phyloP scores from a whole-genome alignment of 2,888 invertebrate genomes.

The Exephanes ischioxanthus region DNA sequence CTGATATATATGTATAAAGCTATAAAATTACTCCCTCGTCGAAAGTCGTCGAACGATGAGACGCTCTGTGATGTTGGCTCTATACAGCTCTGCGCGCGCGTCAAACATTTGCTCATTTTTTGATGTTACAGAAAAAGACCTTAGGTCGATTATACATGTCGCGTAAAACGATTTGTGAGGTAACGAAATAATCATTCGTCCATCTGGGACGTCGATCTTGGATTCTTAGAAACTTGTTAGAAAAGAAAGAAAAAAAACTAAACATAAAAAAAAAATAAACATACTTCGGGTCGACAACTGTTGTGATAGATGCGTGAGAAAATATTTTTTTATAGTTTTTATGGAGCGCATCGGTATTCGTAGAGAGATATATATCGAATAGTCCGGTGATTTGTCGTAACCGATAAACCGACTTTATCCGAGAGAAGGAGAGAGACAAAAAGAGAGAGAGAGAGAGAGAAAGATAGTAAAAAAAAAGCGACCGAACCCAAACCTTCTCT shows the following conservation, averaged over 20 bases:
- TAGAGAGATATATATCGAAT: conserved; percentile 21
- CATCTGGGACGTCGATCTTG: conserved; percentile 40
- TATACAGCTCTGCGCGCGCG: conserved; percentile 30
- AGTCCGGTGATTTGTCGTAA: conserved; percentile 23
- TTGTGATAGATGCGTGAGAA: conserved; percentile 71
- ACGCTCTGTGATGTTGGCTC: conserved; percentile 57
- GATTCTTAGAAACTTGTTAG: conserved; percentile 37
- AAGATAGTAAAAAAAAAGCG: neutral
- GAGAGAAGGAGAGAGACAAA: neutral
- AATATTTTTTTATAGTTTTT: conserved; percentile 74
- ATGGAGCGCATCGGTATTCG: conserved; percentile 67
- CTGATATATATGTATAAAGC: neutral
- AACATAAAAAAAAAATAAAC: conserved; percentile 37
- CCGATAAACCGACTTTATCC: conserved; percentile 21
- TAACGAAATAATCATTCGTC: conserved; percentile 48
- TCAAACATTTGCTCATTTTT: conserved; percentile 69
- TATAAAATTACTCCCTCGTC: neutral
- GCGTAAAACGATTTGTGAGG: conserved; percentile 42
- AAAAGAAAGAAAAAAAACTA: conserved; percentile 11
- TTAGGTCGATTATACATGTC: conserved; percentile 22
- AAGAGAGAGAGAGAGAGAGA: neutral
- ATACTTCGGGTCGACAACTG: conserved; percentile 58
- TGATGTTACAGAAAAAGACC: conserved; percentile 12
- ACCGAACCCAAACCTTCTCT: conserved; percentile 7
- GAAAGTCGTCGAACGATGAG: conserved; percentile 25